Percentiles rank a stretch among this genome's conserved stretches.
Conservation (phyloP, 2,113 vertebrate genomes). For the Taxidea taxus region DNA sequence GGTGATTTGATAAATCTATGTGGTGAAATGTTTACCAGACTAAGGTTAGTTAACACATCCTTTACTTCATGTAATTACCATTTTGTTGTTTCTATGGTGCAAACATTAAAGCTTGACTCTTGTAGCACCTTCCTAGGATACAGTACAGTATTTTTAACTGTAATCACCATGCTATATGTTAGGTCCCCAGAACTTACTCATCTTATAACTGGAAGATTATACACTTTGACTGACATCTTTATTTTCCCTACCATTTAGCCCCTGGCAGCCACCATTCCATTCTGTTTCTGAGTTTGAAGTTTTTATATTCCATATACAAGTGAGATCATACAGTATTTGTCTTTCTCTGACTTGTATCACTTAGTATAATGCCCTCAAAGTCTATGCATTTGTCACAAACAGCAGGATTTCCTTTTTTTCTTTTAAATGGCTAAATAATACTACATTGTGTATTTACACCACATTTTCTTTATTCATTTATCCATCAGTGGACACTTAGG, state of each 20-base stretch:
- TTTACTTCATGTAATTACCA: neutral
- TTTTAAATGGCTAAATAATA: neutral
- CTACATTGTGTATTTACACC: neutral
- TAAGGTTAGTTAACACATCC: neutral
- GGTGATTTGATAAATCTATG: neutral
- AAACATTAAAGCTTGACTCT: neutral
- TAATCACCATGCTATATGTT: neutral
- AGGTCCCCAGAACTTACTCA: neutral
- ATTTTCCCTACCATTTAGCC: neutral
- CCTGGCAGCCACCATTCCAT: neutral
- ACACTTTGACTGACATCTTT: neutral
- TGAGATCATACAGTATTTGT: neutral
- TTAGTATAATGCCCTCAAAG: neutral
- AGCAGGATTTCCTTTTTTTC: neutral
- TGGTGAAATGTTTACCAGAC: neutral
- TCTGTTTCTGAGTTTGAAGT: neutral
- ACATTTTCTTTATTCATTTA: neutral
- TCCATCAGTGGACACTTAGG: neutral
- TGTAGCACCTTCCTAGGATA: neutral
- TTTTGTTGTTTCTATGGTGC: neutral
- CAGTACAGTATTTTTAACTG: neutral
- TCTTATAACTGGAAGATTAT: neutral
- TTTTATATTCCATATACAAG: neutral
- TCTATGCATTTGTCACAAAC: neutral
- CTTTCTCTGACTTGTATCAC: neutral